A percentile compares a stretch with the other conserved stretches of the same genome.
These are phyloP conservation scores for Plemyria rubiginata DNA, from an alignment of 2,888 invertebrate species.

Conservation along the genomic window DNA sequence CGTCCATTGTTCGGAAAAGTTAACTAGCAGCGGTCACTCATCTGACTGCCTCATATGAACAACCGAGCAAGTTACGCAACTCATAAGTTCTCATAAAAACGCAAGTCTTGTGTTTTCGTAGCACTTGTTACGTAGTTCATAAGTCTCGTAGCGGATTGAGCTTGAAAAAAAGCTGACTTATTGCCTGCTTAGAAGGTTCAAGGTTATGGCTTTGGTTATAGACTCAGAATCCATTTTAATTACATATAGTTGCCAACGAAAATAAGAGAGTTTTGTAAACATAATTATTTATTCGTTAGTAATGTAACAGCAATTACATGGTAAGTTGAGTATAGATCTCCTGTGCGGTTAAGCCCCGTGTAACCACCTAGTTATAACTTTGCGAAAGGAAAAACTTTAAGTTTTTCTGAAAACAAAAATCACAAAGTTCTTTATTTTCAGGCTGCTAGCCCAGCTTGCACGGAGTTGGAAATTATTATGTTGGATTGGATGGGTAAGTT, in stretches of 20 bases:
- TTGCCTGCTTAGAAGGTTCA: neutral
- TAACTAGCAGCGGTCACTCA: too few relatives aligned
- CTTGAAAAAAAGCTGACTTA: constrained; percentile 5
- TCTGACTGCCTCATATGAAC: neutral
- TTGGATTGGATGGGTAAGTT: constrained; percentile 96
- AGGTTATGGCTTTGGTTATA: too few relatives aligned
- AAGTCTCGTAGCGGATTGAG: constrained; percentile 16
- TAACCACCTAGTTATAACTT: neutral
- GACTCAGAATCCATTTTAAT: too few relatives aligned
- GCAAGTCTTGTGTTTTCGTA: constrained; percentile 17
- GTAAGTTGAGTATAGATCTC: too few relatives aligned
- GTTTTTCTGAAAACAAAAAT: neutral
- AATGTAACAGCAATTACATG: too few relatives aligned
- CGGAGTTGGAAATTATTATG: constrained; percentile 97
- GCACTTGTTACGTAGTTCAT: constrained; percentile 16
- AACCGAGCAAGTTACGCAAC: neutral
- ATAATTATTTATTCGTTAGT: too few relatives aligned
- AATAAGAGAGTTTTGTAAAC: too few relatives aligned
- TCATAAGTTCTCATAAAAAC: constrained; percentile 4
- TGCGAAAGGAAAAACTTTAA: neutral
- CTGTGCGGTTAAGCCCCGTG: too few relatives aligned
- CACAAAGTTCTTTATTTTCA: constrained; percentile 69
- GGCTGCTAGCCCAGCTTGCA: constrained; percentile 99
- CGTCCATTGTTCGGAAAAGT: too few relatives aligned
- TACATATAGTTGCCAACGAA: too few relatives aligned